Percentiles rank a stretch among this genome's conserved stretches.
phyloP scores from a whole-genome alignment of 2,888 invertebrate species.

The Plutella xylostella region DNA sequence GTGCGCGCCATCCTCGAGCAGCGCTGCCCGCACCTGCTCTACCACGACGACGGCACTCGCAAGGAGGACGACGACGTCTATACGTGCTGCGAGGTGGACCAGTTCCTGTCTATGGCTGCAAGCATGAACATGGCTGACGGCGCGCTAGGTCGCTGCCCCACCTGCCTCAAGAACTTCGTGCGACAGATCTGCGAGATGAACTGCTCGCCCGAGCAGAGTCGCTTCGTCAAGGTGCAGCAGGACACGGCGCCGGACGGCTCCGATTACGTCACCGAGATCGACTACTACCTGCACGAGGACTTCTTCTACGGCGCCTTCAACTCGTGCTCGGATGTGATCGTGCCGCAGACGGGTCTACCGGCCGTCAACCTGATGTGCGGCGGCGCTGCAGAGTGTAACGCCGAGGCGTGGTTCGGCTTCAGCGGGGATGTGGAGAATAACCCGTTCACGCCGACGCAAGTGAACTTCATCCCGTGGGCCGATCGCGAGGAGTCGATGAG shows the following conservation, averaged over 20 bases:
- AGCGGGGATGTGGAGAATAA: conserved; percentile 69
- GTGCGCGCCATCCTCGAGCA: conserved; percentile 44
- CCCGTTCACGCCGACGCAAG: conserved; percentile 72
- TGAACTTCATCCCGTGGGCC: conserved; percentile 64
- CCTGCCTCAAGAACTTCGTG: conserved; percentile 82
- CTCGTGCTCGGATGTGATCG: conserved; percentile 82
- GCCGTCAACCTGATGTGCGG: conserved; percentile 87
- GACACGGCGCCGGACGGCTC: conserved; percentile 22
- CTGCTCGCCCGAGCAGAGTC: conserved; percentile 80
- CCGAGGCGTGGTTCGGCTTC: conserved; percentile 73
- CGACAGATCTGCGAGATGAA: conserved; percentile 84
- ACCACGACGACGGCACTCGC: conserved; percentile 40
- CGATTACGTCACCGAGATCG: conserved; percentile 54
- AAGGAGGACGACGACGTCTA: conserved; percentile 40
- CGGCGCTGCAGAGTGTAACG: conserved; percentile 73
- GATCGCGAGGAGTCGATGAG: conserved; percentile 53
- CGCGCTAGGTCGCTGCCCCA: conserved; percentile 83
- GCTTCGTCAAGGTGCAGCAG: conserved; percentile 35
- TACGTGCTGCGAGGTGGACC: conserved; percentile 73
- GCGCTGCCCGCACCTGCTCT: conserved; percentile 73
- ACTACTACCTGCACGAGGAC: conserved; percentile 64
- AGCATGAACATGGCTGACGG: conserved; percentile 73
- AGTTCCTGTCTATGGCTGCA: conserved; percentile 60
- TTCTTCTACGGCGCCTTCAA: conserved; percentile 76
- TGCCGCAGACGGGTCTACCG: conserved; percentile 79